Evolutionary conservation across 2,113 vertebrate species (phyloP).

Genomic region (Oncorhynchus nerka): DNA sequence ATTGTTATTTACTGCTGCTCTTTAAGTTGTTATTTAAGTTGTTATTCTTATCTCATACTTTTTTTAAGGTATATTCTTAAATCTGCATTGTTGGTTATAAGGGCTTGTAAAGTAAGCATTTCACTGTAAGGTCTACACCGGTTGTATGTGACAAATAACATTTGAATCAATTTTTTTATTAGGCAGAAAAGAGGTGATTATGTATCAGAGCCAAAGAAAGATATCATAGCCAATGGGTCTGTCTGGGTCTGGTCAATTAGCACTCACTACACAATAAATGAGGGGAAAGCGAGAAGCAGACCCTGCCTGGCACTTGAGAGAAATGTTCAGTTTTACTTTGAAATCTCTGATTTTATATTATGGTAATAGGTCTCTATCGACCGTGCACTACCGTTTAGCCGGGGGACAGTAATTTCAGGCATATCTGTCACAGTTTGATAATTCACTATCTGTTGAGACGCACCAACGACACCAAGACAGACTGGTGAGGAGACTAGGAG

Average conservation of each 20-base stretch:
- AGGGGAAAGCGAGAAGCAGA: slow-evolving; percentile 40
- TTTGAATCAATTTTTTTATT: slow-evolving; percentile 6
- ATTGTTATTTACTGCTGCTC: too few relatives aligned
- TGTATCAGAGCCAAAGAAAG: slow-evolving; percentile 44
- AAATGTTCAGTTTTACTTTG: slow-evolving; percentile 58
- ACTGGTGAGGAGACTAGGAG: slow-evolving; percentile 25
- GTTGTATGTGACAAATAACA: too few relatives aligned
- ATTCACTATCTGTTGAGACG: slow-evolving; percentile 52
- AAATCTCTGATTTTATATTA: slow-evolving; percentile 54
- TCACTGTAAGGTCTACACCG: too few relatives aligned
- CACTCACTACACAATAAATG: slow-evolving; percentile 57
- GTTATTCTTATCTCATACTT: too few relatives aligned
- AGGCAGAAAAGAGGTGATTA: slow-evolving; percentile 22
- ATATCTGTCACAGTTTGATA: slow-evolving; percentile 63
- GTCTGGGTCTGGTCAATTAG: slow-evolving; percentile 19
- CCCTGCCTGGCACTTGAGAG: slow-evolving; percentile 29
- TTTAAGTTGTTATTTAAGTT: too few relatives aligned
- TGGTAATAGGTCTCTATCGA: slow-evolving; percentile 45
- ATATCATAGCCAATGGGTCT: slow-evolving; percentile 37
- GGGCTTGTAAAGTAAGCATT: too few relatives aligned
- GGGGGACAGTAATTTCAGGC: slow-evolving; percentile 39
- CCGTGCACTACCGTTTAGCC: slow-evolving; percentile 10
- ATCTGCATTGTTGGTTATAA: too few relatives aligned
- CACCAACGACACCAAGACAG: slow-evolving; percentile 52
- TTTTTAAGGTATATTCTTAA: too few relatives aligned